Base-by-base conservation (phyloP, 2,888 invertebrate species). In the Diloba caeruleocephala region DNA sequence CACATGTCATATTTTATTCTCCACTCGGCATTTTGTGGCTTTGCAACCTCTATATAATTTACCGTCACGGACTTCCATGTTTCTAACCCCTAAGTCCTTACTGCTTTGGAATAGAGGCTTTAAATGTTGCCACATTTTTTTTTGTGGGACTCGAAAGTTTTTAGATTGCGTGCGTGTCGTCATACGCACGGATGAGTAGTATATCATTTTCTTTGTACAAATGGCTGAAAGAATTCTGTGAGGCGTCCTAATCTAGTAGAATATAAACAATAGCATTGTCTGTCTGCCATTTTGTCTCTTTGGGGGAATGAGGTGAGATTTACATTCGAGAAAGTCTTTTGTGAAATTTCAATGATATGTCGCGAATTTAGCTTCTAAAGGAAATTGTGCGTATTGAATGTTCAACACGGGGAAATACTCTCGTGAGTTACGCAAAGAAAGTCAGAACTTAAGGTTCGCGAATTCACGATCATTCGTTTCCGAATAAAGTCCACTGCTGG, bases 171-270 rank as follows among this genome's bases (percentile, higher is more conserved):
- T 77, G 78, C 84, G 76, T 81, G 82, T 83, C 79, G 84, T 88
- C 88, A 84, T 76, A 89, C 92, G 92, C 92, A 92, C 92, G 92
- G 78, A 73, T 78, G 85, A 75, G 79, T 82, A 82, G 84, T 92
- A 88, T 89, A 91, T 92, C 92, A 92, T 91, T 86, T 89, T 83
- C 87, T 88, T 83, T 85, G 84, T 85, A 92, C 86, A 89, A 92
- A 92, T 92, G 89, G 82, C 69, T 76, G 71, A 70, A 79, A 76
- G 80, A 81, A 88, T 87, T 82, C 84, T 79, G 81, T 82, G 81
- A 84, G 83, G 82, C 88, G 76, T 84, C 79, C 85, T 90, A 91
- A 91, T 91, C 89, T 88, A 81, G 83, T 88, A 82, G 86, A 85
- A 82, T 78, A 88, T 82, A 88, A 88, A 90, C 89, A 88, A 85